Percentiles rank a stretch among this genome's conserved stretches.
Conservation (phyloP, 2,888 invertebrate genomes). For the Cyclophora albipunctata region DNA sequence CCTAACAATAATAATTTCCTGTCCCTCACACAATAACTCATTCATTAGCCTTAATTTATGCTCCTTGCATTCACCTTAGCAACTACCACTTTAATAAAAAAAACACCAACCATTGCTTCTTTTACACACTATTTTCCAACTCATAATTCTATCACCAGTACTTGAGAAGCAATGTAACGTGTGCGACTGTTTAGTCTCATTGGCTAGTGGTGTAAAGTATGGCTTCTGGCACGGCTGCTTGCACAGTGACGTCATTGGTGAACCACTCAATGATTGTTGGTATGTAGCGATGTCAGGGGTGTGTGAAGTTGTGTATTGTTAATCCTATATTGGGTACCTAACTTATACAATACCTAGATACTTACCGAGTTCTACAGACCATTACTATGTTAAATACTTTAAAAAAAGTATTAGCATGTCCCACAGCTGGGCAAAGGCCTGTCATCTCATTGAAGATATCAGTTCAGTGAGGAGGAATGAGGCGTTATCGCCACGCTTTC, state of each 20-base stretch:
- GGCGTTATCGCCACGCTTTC: too few relatives aligned
- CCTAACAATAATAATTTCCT: slow-evolving; percentile 68
- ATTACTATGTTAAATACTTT: too few relatives aligned
- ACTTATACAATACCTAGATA: too few relatives aligned
- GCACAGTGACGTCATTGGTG: slow-evolving; percentile 59
- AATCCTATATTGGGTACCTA: too few relatives aligned
- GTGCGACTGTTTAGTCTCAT: slow-evolving; percentile 32
- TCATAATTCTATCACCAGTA: slow-evolving; percentile 21
- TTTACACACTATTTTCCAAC: too few relatives aligned
- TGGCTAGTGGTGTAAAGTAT: slow-evolving; percentile 37
- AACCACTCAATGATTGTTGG: slow-evolving; percentile 49
- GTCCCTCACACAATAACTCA: slow-evolving; percentile 67
- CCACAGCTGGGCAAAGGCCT: too few relatives aligned
- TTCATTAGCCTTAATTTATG: slow-evolving; percentile 74
- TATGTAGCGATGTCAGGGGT: slow-evolving; percentile 15
- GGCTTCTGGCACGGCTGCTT: slow-evolving; percentile 67
- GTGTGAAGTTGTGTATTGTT: not conserved
- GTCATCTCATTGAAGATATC: too few relatives aligned
- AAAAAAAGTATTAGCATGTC: too few relatives aligned
- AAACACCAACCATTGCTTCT: slow-evolving; percentile 29
- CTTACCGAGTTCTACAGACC: too few relatives aligned
- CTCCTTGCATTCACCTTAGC: slow-evolving; percentile 59
- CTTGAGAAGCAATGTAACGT: slow-evolving; percentile 44
- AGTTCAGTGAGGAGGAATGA: too few relatives aligned
- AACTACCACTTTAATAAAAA: slow-evolving; percentile 36